A percentile compares a stretch with the other conserved stretches of the same genome.
These are phyloP conservation scores for Pluvialis apricaria DNA, from an alignment of 2,113 vertebrate species.

Conservation along the genomic window DNA sequence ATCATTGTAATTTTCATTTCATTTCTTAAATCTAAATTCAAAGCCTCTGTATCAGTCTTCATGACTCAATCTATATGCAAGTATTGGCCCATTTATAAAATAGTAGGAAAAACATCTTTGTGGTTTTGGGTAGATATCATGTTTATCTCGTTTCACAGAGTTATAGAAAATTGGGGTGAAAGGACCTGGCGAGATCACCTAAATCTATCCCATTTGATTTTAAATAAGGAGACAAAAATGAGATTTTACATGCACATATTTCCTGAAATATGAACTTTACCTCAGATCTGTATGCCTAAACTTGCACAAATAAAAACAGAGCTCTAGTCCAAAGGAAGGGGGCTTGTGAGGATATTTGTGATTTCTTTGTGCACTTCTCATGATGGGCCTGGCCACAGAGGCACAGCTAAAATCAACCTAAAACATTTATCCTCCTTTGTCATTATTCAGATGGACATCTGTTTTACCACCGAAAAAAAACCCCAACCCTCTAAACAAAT, in stretches of 20 bases:
- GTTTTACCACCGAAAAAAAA: neutral
- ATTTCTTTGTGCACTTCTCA: neutral
- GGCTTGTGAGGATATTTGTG: neutral
- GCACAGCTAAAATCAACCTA: neutral
- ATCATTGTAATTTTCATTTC: neutral
- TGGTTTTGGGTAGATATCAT: neutral
- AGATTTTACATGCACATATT: neutral
- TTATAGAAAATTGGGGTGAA: neutral
- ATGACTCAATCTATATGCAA: neutral
- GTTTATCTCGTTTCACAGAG: neutral
- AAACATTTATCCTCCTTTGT: neutral
- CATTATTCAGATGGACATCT: neutral
- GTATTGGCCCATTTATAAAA: neutral
- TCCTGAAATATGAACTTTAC: slow-evolving; percentile 28
- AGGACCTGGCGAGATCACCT: neutral
- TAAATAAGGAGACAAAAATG: slow-evolving; percentile 8
- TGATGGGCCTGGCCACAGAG: neutral
- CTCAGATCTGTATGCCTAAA: slow-evolving; percentile 2
- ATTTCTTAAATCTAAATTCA: neutral
- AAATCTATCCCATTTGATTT: neutral
- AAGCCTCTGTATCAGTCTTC: neutral
- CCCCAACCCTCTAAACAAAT: neutral
- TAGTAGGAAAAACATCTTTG: neutral
- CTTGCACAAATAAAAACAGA: neutral
- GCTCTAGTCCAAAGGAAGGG: neutral